These are phyloP conservation scores for Strix uralensis DNA, from an alignment of 2,113 vertebrate genomes.

Conservation along the genomic window DNA sequence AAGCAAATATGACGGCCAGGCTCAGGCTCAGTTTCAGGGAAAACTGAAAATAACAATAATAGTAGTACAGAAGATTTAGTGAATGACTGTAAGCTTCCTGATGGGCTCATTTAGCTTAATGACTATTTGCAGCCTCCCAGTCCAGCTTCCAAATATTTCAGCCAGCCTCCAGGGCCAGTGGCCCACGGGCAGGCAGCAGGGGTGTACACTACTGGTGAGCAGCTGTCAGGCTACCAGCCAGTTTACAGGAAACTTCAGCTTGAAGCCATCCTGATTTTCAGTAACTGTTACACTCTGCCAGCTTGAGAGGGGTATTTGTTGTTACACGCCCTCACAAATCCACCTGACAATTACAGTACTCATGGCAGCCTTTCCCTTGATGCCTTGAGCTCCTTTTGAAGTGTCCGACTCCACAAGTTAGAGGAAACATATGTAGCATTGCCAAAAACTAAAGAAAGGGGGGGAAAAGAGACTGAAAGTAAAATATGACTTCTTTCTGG, in stretches of 20 bases:
- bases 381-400: background rate
- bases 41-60: background rate
- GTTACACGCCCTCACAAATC: background rate
- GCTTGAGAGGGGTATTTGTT: background rate
- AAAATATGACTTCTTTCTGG: background rate
- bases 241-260: background rate
- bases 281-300: background rate
- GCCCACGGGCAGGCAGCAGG: background rate
- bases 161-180: background rate
- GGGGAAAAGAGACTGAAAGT: accelerated
- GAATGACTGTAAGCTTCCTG: background rate
- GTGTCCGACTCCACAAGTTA: background rate
- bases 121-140: background rate
- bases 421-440: background rate
- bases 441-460: background rate
- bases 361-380: background rate
- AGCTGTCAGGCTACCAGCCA: background rate
- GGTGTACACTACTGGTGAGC: accelerated
- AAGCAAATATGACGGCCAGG: background rate
- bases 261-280: background rate
- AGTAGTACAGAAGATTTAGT: background rate
- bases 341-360: background rate
- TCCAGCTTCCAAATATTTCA: background rate
- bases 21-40: background rate
- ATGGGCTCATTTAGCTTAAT: background rate